Percentiles rank a stretch among this genome's conserved stretches.
Evolutionary conservation across 1,140 invertebrate genomes (phyloP).

Genomic region (Nixonia krombeini): DNA sequence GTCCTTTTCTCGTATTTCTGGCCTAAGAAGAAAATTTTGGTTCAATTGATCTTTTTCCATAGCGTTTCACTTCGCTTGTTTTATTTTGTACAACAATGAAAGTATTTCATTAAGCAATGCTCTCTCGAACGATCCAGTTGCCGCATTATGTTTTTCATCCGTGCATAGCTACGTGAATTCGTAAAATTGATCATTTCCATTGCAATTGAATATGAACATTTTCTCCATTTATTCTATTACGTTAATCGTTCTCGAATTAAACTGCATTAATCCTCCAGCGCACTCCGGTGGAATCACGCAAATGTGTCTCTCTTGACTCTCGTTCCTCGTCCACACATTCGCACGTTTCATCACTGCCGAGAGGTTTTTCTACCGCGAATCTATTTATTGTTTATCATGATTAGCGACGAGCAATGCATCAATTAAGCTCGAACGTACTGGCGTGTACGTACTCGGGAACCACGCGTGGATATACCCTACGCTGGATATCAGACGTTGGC

Average conservation of each 20-base stretch:
- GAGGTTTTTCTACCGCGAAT: conserved; percentile 46
- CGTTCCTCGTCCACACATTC: conserved; percentile 11
- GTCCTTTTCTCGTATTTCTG: conserved; percentile 45
- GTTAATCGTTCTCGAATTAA: no score
- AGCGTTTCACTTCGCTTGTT: conserved; percentile 3
- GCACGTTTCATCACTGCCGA: conserved; percentile 25
- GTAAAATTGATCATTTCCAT: no score
- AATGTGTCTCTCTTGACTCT: conserved; percentile 5
- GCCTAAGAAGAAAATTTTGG: conserved; percentile 42
- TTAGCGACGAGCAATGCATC: conserved; percentile 62
- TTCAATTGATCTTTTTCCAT: conserved; percentile 49
- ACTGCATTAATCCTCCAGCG: no score
- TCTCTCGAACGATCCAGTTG: no score
- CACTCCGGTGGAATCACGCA: neutral
- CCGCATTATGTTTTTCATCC: no score
- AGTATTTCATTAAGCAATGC: no score
- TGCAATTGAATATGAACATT: no score
- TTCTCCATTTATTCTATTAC: no score
- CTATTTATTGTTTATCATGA: conserved; percentile 66
- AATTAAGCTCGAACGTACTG: conserved; percentile 53
- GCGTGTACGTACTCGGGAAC: conserved; percentile 39
- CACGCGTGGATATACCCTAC: conserved; percentile 42
- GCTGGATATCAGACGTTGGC: conserved; percentile 64
- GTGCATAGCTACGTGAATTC: no score
- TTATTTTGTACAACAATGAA: no score